Evolutionary conservation across 2,888 invertebrate genomes (phyloP).

Genomic region (Drosophila algonquin): DNA sequence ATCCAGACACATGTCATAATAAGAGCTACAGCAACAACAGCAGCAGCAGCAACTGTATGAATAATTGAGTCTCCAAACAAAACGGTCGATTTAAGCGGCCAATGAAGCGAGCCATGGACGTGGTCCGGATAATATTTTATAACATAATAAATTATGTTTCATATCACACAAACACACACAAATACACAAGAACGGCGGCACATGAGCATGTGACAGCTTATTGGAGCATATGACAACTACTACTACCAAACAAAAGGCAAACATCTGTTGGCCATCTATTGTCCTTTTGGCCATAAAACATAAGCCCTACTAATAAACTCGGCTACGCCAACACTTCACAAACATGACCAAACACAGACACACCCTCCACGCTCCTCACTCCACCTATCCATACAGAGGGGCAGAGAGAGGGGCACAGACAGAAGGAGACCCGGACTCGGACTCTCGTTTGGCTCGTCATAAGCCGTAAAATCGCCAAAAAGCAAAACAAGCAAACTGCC

Average conservation of each 20-base stretch:
- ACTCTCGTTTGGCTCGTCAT: constrained; percentile 64
- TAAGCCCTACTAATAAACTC: constrained; percentile 78
- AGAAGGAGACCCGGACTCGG: constrained; percentile 10
- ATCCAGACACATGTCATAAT: constrained; percentile 79
- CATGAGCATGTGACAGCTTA: constrained; percentile 70
- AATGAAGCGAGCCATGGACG: constrained; percentile 65
- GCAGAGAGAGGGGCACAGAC: constrained; percentile 6
- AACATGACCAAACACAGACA: constrained; percentile 40
- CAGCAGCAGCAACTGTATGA: constrained; percentile 61
- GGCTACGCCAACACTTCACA: constrained; percentile 63
- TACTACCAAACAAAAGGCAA: constrained; percentile 71
- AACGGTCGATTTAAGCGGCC: constrained; percentile 77
- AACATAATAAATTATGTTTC: constrained; percentile 80
- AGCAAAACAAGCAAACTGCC: constrained; percentile 71
- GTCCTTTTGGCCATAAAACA: constrained; percentile 76
- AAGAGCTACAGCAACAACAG: constrained; percentile 34
- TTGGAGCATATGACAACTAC: constrained; percentile 76
- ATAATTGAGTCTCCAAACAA: constrained; percentile 78
- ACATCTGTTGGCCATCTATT: constrained; percentile 77
- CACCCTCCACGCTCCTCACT: background rate
- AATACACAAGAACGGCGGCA: background rate
- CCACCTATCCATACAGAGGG: constrained; percentile 1
- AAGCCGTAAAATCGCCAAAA: constrained; percentile 80
- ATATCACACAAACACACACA: constrained; percentile 36
- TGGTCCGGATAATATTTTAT: constrained; percentile 76